Percentiles rank a stretch among this genome's conserved stretches.
These are phyloP conservation scores for Rhaphigaster nebulosa DNA, from an alignment of 2,888 invertebrate species.

Conservation along the genomic window DNA sequence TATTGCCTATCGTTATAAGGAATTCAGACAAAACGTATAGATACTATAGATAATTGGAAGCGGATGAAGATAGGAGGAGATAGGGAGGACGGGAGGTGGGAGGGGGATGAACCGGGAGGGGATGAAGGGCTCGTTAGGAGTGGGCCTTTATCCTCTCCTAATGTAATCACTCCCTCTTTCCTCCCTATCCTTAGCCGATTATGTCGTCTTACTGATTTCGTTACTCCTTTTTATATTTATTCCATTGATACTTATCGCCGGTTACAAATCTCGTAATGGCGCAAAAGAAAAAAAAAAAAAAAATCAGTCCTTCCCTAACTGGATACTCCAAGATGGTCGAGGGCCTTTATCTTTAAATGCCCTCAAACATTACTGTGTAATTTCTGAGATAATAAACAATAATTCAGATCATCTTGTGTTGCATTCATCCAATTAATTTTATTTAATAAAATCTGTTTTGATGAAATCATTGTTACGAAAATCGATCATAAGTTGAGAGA, in stretches of 20 bases:
- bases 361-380: neutral
- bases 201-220: conserved; percentile 3
- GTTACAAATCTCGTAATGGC: conserved; percentile 14
- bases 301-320: neutral
- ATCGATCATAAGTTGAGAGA: too few relatives aligned
- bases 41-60: conserved; percentile 9
- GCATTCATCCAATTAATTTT: too few relatives aligned
- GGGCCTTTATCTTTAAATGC: neutral
- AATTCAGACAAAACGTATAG: neutral
- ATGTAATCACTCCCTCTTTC: neutral
- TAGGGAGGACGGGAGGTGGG: neutral
- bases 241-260: conserved; percentile 24
- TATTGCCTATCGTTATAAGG: neutral
- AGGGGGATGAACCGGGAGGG: neutral
- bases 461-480: too few relatives aligned
- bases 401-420: too few relatives aligned
- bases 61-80: neutral
- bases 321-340: neutral
- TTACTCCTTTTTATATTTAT: conserved; percentile 42
- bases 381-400: neutral
- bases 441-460: too few relatives aligned
- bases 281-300: neutral
- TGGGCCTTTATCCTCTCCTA: neutral
- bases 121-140: neutral
- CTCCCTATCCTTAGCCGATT: neutral